phyloP scores from a whole-genome alignment of 2,888 invertebrate species.

The Thumatha senex region DNA sequence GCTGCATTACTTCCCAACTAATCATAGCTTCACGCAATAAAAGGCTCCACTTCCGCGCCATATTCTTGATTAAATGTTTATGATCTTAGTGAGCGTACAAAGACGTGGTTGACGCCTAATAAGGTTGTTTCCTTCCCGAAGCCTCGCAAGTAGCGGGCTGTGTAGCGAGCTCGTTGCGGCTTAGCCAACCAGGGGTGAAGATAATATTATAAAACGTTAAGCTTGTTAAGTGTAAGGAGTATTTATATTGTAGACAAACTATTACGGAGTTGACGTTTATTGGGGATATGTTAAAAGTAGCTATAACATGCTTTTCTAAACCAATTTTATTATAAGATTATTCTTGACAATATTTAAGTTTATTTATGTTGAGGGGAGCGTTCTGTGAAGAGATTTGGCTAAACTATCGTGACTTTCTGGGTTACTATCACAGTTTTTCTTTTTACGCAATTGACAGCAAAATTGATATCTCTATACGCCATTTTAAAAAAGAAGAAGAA shows the following conservation, averaged over 20 bases:
- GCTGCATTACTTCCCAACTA: slow-evolving; percentile 7
- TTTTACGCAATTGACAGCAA: too few relatives aligned
- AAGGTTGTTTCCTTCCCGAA: slow-evolving; percentile 38
- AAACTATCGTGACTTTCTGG: background rate
- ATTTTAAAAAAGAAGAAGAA: too few relatives aligned
- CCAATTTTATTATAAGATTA: too few relatives aligned
- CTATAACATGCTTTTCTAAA: background rate
- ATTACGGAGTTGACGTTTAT: slow-evolving; percentile 4
- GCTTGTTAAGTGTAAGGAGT: slow-evolving; percentile 31
- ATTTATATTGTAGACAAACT: slow-evolving; percentile 6
- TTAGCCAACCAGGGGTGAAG: slow-evolving; percentile 28
- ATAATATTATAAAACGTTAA: slow-evolving; percentile 41
- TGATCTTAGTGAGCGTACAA: slow-evolving; percentile 28
- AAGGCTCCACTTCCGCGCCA: slow-evolving; percentile 11
- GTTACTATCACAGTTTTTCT: too few relatives aligned
- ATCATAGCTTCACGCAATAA: slow-evolving; percentile 7
- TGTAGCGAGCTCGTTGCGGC: slow-evolving; percentile 13
- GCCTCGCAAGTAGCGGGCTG: slow-evolving; percentile 29
- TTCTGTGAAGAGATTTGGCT: background rate
- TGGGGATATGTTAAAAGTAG: background rate
- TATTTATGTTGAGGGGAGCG: too few relatives aligned
- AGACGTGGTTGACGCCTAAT: slow-evolving; percentile 24
- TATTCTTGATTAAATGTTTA: slow-evolving; percentile 40
- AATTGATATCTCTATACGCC: too few relatives aligned
- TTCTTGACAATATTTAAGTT: too few relatives aligned